These are phyloP conservation scores for Agrotis segetum DNA, from an alignment of 2,888 invertebrate genomes.

Conservation along the genomic window DNA sequence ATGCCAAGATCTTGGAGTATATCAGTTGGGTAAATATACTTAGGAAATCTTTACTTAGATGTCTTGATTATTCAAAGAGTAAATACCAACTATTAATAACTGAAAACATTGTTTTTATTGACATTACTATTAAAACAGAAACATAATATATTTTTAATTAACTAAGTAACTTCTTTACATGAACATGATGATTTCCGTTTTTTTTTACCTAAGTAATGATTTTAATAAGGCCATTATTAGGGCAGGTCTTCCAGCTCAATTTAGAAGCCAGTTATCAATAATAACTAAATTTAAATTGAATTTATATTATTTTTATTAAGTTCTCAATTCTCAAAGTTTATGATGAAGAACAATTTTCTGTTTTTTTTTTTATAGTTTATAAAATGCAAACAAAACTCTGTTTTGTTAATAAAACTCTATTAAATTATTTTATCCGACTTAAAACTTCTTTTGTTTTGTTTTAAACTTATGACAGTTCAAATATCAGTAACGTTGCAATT, in stretches of 20 bases:
- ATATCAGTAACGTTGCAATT: background rate
- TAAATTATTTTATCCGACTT: too few relatives aligned
- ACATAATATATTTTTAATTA: background rate
- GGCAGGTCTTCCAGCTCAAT: background rate
- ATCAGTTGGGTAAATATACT: slow-evolving; percentile 56
- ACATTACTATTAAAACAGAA: background rate
- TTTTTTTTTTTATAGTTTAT: too few relatives aligned
- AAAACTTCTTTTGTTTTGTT: too few relatives aligned
- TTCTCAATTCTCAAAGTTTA: too few relatives aligned
- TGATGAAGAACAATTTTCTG: too few relatives aligned
- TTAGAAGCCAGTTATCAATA: background rate
- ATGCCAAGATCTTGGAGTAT: slow-evolving; percentile 49
- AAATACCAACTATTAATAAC: background rate
- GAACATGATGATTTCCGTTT: too few relatives aligned
- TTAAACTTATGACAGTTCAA: background rate
- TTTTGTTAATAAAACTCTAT: too few relatives aligned
- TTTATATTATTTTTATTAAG: too few relatives aligned
- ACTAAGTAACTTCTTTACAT: too few relatives aligned
- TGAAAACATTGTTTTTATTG: background rate
- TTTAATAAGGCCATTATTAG: background rate
- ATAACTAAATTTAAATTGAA: too few relatives aligned
- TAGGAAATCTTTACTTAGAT: slow-evolving; percentile 27
- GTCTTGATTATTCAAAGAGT: slow-evolving; percentile 18
- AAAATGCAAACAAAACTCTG: too few relatives aligned
- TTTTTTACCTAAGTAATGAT: background rate